These are phyloP conservation scores for Paratrypauchen microcephalus DNA, from an alignment of 2,797 vertebrate genomes.

Conservation along the genomic window DNA sequence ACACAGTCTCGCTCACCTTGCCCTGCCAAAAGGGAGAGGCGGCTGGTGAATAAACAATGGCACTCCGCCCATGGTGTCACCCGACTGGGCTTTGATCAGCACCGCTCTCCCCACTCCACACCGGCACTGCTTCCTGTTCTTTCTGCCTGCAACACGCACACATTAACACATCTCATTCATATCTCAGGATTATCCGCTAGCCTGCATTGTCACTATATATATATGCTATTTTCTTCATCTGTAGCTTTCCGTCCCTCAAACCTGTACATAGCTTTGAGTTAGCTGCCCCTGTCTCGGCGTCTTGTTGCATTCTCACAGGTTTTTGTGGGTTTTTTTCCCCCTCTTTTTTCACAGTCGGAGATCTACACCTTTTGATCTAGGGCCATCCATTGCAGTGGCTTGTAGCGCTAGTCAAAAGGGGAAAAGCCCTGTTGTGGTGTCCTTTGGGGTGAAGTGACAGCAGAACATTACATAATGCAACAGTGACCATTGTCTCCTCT, in stretches of 20 bases:
- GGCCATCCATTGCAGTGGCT: conserved; percentile 41
- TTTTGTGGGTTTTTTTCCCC: conserved; percentile 30
- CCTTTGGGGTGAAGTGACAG: conserved; percentile 59
- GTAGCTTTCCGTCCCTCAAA: conserved; percentile 48
- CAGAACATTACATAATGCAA: conserved; percentile 68
- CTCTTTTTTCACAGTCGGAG: conserved; percentile 26
- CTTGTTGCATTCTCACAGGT: conserved; percentile 42
- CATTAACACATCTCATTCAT: conserved; percentile 26
- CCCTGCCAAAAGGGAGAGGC: conserved; percentile 76
- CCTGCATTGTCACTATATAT: conserved; percentile 36
- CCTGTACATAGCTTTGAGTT: conserved; percentile 63
- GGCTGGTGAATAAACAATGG: conserved; percentile 79
- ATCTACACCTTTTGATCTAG: conserved; percentile 49
- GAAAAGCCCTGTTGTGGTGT: conserved; percentile 41
- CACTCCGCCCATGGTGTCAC: conserved; percentile 78
- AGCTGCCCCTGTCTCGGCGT: conserved; percentile 50
- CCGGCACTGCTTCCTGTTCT: conserved; percentile 72
- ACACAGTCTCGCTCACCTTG: conserved; percentile 65
- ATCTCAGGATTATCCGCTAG: conserved; percentile 37
- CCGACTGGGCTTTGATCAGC: conserved; percentile 75
- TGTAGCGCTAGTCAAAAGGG: conserved; percentile 48
- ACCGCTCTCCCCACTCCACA: conserved; percentile 69
- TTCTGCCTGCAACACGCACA: conserved; percentile 47
- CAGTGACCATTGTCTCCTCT: conserved; percentile 59
- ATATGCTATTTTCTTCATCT: conserved; percentile 49